Base-by-base conservation (phyloP, 2,113 vertebrate genomes). In the Etheostoma spectabile region DNA sequence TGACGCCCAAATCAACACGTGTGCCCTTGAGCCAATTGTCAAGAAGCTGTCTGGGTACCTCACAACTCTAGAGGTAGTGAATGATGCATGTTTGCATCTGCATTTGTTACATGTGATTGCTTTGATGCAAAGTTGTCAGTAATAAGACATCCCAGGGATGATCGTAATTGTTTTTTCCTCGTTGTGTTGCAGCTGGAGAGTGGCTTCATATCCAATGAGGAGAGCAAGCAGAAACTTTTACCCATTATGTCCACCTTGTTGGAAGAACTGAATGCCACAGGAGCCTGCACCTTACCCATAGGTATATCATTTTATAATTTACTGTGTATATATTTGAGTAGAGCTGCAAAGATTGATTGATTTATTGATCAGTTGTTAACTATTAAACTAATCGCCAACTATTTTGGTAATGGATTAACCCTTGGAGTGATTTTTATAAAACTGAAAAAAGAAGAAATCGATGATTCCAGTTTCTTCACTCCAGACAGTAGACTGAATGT, bases 31-130 rank as follows among this genome's bases (percentile, higher is more conserved):
- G 85, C 98, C 98, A 45, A 96, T 99, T 2, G 98, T 99, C 56
- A 99, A 99, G 94, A 99, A 99, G 87, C 92, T 99, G 86, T 97
- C 98, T 16, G 97, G 97, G 68, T 99, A 99, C 87, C 96, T 99
- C 67, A 99, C 97, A 49, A 99, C 97, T 21, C 94, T 99, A 0
- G 98, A 99, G 97, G 98, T 99, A 88, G 27, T 7, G 51, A 69
- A 22, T 10, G 30, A 68, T 35, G 8, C n/a, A 13, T 57, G 62
- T 52, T 80, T 5, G 51, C 19, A 55, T 55, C 3, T 57, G 13
- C 3, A 19, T 18, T 55, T 38, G 22, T 85, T 2, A 30, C 33
- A 16, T 30, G 11, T 48, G 2, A 35, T 66, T 19, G 15, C 12
- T 59, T 53, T 77, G 11, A 27, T 67, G 3, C 42, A 22, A 12